Evolutionary conservation across 2,113 vertebrate genomes (phyloP), one percentile per base, ranked within the genome.

Genomic region (Dicentrarchus labrax): DNA sequence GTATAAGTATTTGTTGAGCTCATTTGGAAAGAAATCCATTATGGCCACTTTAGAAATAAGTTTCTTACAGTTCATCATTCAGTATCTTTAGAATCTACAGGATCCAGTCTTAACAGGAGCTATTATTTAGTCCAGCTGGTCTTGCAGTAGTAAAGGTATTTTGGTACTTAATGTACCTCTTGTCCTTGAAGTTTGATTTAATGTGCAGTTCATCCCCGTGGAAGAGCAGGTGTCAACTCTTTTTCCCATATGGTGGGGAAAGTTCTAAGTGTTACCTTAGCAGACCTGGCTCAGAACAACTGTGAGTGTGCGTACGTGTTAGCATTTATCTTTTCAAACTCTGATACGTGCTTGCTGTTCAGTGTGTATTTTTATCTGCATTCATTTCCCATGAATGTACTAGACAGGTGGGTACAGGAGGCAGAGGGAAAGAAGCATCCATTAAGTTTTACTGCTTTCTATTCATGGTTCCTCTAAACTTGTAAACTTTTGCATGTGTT

Each of bases 21-120:
- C 39, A 56, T 72, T 87, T 69, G 62, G 60, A 80, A 80, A 30
- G 30, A 30, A 78, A 79, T 57, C 74, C 50, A 64, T 84, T 70
- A 30, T 12, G 51, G 71, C 54, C 74, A 56, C 51, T 86, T 78
- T 67, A 48, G 78, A 81, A 84, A 78, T 48, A 66, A 50, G 47
- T 22, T 59, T 5, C 30, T 24, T n/a, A 15, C 36, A 30, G 1
- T 84, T 62, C 43, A 51, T 80, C 61, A 72, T 59, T 82, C 21
- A 54, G 56, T 72, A 24, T 73, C n/a, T 72, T 54, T 66, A 62
- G 45, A 48, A 62, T 79, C 48, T 59, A 8, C 59, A 45, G 41
- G 39, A 67, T 53, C 38, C 50, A 13, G 11, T 48, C 22, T 50
- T 3, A 38, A 15, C 41, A 48, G 21, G 30, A 7, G 17, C 53